Evolutionary conservation across 2,888 invertebrate species (phyloP).

Genomic region (Craniophora ligustri): DNA sequence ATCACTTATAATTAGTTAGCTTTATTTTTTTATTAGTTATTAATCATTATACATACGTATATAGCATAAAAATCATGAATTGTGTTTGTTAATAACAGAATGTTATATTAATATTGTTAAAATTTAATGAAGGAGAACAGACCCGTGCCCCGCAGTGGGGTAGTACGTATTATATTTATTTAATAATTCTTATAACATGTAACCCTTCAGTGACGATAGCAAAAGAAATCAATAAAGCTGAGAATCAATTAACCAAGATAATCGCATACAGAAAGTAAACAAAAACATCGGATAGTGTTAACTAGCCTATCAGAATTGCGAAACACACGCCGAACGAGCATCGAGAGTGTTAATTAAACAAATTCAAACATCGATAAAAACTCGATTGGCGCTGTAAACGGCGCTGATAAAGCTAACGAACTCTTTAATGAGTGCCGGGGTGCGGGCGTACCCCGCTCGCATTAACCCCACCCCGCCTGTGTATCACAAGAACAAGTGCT

Average conservation of each 20-base stretch:
- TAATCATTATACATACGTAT: too few species aligned
- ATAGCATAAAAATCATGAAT: too few species aligned
- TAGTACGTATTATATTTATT: too few species aligned
- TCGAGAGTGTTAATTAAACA: constrained; percentile 65
- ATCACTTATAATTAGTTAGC: too few species aligned
- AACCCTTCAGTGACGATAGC: too few species aligned
- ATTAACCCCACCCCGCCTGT: constrained; percentile 41
- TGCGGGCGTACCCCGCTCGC: constrained; percentile 37
- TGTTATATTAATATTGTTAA: too few species aligned
- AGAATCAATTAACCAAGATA: not conserved
- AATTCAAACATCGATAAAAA: constrained; percentile 71
- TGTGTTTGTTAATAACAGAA: too few species aligned
- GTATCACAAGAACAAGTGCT: constrained; percentile 60
- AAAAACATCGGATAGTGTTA: constrained; percentile 22
- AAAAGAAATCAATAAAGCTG: too few species aligned
- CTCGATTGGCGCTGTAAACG: constrained; percentile 51
- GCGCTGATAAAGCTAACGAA: constrained; percentile 63
- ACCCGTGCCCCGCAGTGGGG: too few species aligned
- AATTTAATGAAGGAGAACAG: too few species aligned
- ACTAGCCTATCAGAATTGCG: constrained; percentile 29
- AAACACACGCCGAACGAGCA: constrained; percentile 18
- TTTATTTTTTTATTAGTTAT: too few species aligned
- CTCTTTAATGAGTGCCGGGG: constrained; percentile 54
- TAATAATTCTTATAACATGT: too few species aligned
- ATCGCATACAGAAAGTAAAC: not conserved